Conservation (phyloP, 2,888 invertebrate genomes). For the Meta bourneti region DNA sequence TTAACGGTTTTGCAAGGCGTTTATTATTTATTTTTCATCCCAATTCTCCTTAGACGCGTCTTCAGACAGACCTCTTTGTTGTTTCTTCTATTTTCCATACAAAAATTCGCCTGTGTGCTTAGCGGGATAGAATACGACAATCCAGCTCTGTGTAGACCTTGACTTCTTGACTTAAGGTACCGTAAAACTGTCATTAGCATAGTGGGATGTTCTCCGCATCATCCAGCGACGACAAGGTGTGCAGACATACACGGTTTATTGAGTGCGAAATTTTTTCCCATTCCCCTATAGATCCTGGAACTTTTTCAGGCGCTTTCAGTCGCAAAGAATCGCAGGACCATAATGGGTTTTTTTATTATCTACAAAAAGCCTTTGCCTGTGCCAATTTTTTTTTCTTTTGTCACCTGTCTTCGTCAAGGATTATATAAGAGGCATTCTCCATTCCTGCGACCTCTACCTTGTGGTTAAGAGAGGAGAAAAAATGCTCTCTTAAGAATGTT, state of each 20-base stretch:
- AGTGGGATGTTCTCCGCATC: neutral
- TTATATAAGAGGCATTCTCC: neutral
- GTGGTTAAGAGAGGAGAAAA: neutral
- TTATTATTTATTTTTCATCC: neutral
- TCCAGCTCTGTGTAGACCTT: neutral
- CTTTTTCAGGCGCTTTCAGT: neutral
- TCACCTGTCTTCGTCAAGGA: neutral
- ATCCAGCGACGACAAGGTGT: neutral
- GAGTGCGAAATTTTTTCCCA: neutral
- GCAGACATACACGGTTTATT: neutral
- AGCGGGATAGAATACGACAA: neutral
- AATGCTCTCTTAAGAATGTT: neutral
- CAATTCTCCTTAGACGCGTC: slow-evolving; percentile 10
- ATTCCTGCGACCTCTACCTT: neutral
- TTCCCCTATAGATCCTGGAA: neutral
- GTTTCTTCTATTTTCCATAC: slow-evolving; percentile 3
- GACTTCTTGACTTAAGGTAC: neutral
- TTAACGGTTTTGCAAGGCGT: slow-evolving; percentile 7
- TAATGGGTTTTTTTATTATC: neutral
- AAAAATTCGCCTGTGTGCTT: neutral
- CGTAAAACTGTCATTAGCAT: slow-evolving; percentile 19
- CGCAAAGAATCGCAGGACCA: neutral
- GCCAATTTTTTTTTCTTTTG: neutral
- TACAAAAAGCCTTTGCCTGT: neutral
- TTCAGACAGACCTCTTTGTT: neutral